A percentile compares a stretch with the other conserved stretches of the same genome.
These are phyloP conservation scores for Thereva unica DNA, from an alignment of 2,888 invertebrate species.

Conservation along the genomic window DNA sequence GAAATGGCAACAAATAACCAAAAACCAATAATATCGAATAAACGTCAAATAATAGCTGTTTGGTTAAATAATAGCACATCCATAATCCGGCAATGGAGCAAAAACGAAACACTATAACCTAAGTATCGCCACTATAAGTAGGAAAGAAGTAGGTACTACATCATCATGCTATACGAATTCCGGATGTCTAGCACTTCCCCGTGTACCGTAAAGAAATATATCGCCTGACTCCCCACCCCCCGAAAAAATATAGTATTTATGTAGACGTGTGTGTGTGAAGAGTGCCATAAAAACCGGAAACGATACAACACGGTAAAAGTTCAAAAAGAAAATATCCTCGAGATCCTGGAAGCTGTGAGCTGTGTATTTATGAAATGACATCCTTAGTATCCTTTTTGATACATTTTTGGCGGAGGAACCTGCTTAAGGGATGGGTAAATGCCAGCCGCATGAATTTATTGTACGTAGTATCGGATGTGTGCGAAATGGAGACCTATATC, in stretches of 20 bases:
- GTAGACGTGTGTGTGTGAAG: constrained; percentile 35
- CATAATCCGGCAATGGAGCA: constrained; percentile 31
- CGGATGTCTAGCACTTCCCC: constrained; percentile 31
- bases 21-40: constrained; percentile 42
- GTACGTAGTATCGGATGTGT: constrained; percentile 15
- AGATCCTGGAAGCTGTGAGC: constrained; percentile 34
- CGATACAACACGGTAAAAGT: constrained; percentile 35
- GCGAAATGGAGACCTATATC: background rate
- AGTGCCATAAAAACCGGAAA: constrained; percentile 39
- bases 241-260: background rate
- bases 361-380: constrained; percentile 40
- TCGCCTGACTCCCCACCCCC: too few relatives aligned
- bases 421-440: constrained; percentile 36
- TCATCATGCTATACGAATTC: constrained; percentile 29
- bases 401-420: constrained; percentile 29
- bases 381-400: constrained; percentile 34
- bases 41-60: constrained; percentile 42
- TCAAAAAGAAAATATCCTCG: constrained; percentile 37
- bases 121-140: constrained; percentile 1
- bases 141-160: constrained; percentile 25
- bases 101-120: constrained; percentile 32
- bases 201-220: constrained; percentile 7
- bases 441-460: constrained; percentile 32
- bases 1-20: constrained; percentile 31
- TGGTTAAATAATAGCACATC: constrained; percentile 41